These are phyloP conservation scores for Medauroidea extradentata DNA, from an alignment of 1,140 invertebrate genomes.

Conservation along the genomic window DNA sequence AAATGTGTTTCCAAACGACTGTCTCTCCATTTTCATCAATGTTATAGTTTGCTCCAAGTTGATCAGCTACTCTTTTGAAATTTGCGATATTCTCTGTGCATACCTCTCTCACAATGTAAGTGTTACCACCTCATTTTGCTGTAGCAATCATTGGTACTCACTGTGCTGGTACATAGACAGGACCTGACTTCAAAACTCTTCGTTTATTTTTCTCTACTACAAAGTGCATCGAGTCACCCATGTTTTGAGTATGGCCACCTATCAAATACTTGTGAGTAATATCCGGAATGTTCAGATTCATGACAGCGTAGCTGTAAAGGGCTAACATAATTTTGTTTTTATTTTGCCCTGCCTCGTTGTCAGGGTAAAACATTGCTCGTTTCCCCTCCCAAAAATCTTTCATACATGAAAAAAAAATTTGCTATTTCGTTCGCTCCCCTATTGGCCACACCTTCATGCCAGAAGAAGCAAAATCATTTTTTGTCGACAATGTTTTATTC, in stretches of 20 bases:
- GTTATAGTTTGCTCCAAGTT: too few species aligned
- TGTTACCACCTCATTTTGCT: too few species aligned
- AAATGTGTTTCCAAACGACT: too few species aligned
- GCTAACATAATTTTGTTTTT: slow-evolving; percentile 38
- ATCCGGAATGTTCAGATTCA: slow-evolving; percentile 24
- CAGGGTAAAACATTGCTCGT: slow-evolving; percentile 33
- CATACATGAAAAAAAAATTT: slow-evolving; percentile 23
- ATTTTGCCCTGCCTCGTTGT: slow-evolving; percentile 39
- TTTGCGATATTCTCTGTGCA: too few species aligned
- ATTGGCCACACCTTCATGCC: slow-evolving; percentile 31
- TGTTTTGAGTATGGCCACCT: slow-evolving; percentile 42
- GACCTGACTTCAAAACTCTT: slow-evolving; percentile 30
- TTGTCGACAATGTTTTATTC: slow-evolving; percentile 31
- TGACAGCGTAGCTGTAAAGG: slow-evolving; percentile 28
- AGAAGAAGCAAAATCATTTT: slow-evolving; percentile 32
- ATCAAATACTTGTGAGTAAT: slow-evolving; percentile 42
- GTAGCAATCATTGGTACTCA: too few species aligned
- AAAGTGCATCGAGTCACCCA: slow-evolving; percentile 39
- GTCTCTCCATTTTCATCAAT: too few species aligned
- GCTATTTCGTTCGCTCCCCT: slow-evolving; percentile 32
- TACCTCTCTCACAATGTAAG: too few species aligned
- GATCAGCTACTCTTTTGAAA: too few species aligned
- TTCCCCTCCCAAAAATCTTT: slow-evolving; percentile 15
- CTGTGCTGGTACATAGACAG: slow-evolving; percentile 3
- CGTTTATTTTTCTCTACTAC: slow-evolving; percentile 33